phyloP scores from a whole-genome alignment of 2,888 invertebrate genomes.

The Drosophila pseudotalamancana region DNA sequence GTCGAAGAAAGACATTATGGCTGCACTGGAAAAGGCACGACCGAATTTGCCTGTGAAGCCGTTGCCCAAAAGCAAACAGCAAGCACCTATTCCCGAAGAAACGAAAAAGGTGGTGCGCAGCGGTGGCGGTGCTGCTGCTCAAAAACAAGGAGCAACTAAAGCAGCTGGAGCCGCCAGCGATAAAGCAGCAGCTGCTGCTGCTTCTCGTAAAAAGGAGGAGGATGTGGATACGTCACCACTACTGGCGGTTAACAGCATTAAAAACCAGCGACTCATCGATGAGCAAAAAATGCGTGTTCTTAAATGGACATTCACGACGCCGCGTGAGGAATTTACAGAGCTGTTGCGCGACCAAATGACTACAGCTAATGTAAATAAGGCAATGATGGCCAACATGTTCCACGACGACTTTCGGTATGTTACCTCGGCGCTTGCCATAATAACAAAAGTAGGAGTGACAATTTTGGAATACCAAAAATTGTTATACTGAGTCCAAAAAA shows the following conservation, averaged over 20 bases:
- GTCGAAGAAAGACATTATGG: slow-evolving; percentile 90
- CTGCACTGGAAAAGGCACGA: slow-evolving; percentile 93
- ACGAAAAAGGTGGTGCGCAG: slow-evolving; percentile 83
- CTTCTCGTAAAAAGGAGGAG: slow-evolving; percentile 91
- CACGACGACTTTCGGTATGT: slow-evolving; percentile 93
- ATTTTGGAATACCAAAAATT: too few species aligned
- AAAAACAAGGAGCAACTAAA: slow-evolving; percentile 56
- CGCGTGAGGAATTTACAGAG: slow-evolving; percentile 96
- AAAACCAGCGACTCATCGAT: slow-evolving; percentile 96
- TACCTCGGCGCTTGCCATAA: background rate
- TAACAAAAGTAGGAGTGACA: too few species aligned
- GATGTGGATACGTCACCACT: slow-evolving; percentile 92
- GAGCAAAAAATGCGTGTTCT: slow-evolving; percentile 96
- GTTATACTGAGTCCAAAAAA: too few species aligned
- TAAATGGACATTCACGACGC: slow-evolving; percentile 98
- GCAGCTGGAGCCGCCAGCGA: slow-evolving; percentile 37
- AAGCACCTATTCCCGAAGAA: slow-evolving; percentile 85
- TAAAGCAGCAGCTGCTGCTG: slow-evolving; percentile 59
- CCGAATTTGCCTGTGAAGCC: slow-evolving; percentile 94
- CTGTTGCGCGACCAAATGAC: slow-evolving; percentile 96
- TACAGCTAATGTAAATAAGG: slow-evolving; percentile 93
- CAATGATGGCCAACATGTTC: slow-evolving; percentile 95
- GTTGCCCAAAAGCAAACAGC: slow-evolving; percentile 87
- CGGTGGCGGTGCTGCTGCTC: slow-evolving; percentile 64
- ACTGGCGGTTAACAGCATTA: slow-evolving; percentile 92